phyloP scores from a whole-genome alignment of 2,888 invertebrate species.

The Ophonus ardosiacus region DNA sequence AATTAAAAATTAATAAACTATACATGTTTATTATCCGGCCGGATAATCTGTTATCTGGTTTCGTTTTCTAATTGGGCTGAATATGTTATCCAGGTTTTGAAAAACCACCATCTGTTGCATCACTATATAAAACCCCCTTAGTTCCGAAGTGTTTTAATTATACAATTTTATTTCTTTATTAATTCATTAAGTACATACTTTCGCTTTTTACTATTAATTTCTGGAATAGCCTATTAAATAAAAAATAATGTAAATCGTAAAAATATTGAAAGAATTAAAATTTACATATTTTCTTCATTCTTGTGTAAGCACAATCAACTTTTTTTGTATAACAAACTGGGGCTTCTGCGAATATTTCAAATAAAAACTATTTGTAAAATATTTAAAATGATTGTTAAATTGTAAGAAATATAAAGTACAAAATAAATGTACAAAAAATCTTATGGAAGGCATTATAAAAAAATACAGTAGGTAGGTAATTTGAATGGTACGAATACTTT shows the following conservation, averaged over 20 bases:
- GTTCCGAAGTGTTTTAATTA: no score
- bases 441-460: conserved; percentile 35
- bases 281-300: conserved; percentile 2
- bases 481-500: conserved; percentile 58
- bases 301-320: conserved; percentile 7
- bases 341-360: conserved; percentile 43
- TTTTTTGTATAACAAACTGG: neutral
- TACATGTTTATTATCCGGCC: no score
- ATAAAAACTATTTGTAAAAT: conserved; percentile 16
- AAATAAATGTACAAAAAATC: conserved; percentile 40
- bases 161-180: no score
- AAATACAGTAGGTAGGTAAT: conserved; percentile 44
- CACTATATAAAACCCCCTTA: no score
- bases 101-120: no score
- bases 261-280: neutral
- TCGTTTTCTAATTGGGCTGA: no score
- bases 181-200: no score
- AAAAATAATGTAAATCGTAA: neutral
- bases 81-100: no score
- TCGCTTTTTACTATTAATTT: no score
- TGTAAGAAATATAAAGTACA: neutral
- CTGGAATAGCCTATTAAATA: neutral
- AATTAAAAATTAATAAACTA: no score
- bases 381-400: neutral
- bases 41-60: no score